Evolutionary conservation across 2,113 vertebrate genomes (phyloP), one percentile per base, ranked within the genome.

Genomic region (Xiphias gladius): DNA sequence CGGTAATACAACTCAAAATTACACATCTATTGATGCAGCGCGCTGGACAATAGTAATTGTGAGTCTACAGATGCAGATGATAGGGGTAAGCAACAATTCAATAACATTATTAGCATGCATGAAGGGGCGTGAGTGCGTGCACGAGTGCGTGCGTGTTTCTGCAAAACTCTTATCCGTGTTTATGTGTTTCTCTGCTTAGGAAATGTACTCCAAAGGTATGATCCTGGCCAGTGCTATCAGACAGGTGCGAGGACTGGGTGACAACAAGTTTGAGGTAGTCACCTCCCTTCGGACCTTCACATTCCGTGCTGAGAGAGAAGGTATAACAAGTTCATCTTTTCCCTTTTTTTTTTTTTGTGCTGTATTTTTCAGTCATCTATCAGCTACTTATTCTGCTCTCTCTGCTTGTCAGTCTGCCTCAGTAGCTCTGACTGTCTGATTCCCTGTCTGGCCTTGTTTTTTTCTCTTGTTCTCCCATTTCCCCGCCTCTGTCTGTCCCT

Each of bases 151-250:
- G 39, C 6, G 9, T 43, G 19, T 52, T 19, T 81, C 17, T 9
- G 48, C 54, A 35, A 62, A 1, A 1, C 17, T 52, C 50, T 26
- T 22, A 68, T 79, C 22, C 26, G 24, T 54, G 1, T 70, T 35
- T 37, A 0, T 61, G 1, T 73, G 22, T 84, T 6, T 83, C 11
- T 71, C 39, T 79, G 37, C 88, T 64, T 76, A 99, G 98, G 98
- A 99, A 90, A 96, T 99, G 89, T 99, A 98, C 92, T 99, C 98
- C 39, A 99, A 98, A 93, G 97, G 98, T 78, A 96, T 98, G 93
- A 96, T 99, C 82, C 94, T 96, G 55, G 92, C 97, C 13, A 96
- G 96, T n/a, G 96, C 96, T 41, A 73, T 99, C 90, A 93, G 91
- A 75, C 93, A 96, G 70, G 93, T 98, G 64, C 95, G 96, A 80